Percentiles rank a stretch among this genome's conserved stretches.
Evolutionary conservation across 92 coral and sea anemone genomes (phyloP).

Genomic region (Palythoa grandiflora): DNA sequence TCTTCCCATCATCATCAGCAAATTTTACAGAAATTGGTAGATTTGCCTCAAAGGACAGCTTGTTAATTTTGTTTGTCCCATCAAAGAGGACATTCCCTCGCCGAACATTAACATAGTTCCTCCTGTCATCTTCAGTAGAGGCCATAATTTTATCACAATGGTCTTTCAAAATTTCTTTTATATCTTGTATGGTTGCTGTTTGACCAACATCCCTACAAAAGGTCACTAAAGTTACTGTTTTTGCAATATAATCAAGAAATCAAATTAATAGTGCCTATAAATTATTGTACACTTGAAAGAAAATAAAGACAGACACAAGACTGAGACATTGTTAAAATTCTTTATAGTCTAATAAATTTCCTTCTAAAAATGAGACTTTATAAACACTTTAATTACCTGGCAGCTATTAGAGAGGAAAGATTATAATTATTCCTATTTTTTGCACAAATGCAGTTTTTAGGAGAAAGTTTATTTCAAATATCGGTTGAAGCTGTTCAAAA

Average conservation of each 20-base stretch:
- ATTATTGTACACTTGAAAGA: not conserved
- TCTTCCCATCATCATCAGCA: constrained; percentile 50
- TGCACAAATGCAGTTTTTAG: not conserved
- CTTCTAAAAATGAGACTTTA: too few species aligned
- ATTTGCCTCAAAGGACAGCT: not conserved
- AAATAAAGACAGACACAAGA: not conserved
- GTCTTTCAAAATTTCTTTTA: not conserved
- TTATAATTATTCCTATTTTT: not conserved
- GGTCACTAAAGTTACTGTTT: not conserved
- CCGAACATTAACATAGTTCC: not conserved
- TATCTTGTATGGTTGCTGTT: not conserved
- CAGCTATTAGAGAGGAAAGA: too few species aligned
- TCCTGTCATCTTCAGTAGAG: not conserved
- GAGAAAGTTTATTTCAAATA: not conserved
- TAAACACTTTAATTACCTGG: too few species aligned
- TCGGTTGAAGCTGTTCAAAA: not conserved
- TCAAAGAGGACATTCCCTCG: constrained; percentile 2
- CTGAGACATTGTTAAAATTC: not conserved
- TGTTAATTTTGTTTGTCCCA: constrained; percentile 29
- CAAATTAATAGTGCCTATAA: not conserved
- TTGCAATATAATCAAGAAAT: not conserved
- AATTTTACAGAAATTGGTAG: constrained; percentile 45
- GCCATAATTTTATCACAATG: not conserved
- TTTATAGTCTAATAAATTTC: too few species aligned
- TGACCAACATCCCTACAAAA: constrained; percentile 4